Base-by-base conservation (phyloP, 2,113 vertebrate species). In the Campylomormyrus numenius region DNA sequence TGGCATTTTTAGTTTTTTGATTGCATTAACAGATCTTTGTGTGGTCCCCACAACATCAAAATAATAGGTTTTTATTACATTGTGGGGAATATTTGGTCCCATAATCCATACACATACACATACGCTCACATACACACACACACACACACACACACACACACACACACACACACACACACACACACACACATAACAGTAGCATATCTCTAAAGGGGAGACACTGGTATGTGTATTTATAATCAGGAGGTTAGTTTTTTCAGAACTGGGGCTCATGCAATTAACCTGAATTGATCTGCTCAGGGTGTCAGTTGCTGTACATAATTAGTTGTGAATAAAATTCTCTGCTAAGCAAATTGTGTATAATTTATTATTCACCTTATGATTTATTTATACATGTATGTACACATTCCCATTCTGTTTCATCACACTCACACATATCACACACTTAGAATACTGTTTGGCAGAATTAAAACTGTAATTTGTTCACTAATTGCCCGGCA, bases 311-410 rank as follows among this genome's bases (percentile, higher is more conserved):
- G 46, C 27, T 53, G 24, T 52, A 35, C 10, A 85, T 87, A n/a
- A 48, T 53, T 53, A 39, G 24, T n/a, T 87, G 46, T 87, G 85
- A 87, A 53, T 87, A 56, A 87, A 53, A 87, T 49, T 86, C 10
- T 48, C n/a, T 53, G 50, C 85, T 87, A 39, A 87, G n/a, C n/a
- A 87, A 87, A 56, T 13, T 31, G 50, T 87, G 17, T 7, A 87
- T 31, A 87, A 35, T n/a, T n/a, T 35, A 87, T 87, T 56, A n/a
- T 53, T 87, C 17, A 17, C 85, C 42, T 80, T 42, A 80, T 80
- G 2, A 19, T 80, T 80, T 42, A 80, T 80, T 80, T 80, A 80
- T 80, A 17, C 74, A 42, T 80, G 74, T 42, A 80, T 42, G 74
- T 80, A 42, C 74, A 80, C 74, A 77, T 39, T 77, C 70, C 35